These are phyloP conservation scores for Hedychridium roseum DNA, from an alignment of 2,888 invertebrate genomes.

Conservation along the genomic window DNA sequence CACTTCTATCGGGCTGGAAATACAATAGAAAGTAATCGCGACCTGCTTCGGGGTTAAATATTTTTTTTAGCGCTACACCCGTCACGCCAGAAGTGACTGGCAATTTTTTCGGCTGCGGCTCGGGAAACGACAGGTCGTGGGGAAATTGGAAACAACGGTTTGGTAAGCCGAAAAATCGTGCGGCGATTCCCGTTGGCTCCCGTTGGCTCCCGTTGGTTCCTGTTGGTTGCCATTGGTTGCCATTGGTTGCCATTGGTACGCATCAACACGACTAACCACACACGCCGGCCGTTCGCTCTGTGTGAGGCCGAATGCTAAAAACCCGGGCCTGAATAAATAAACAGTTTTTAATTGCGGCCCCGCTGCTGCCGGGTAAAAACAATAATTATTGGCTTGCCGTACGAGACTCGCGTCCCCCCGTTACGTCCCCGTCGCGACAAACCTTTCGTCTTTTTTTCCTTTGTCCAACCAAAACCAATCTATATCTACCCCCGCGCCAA, in stretches of 20 bases:
- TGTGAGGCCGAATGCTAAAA: conserved; percentile 55
- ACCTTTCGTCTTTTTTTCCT: conserved; percentile 28
- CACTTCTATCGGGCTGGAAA: too few species aligned
- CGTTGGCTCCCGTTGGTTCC: not conserved
- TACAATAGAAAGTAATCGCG: too few species aligned
- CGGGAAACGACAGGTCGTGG: conserved; percentile 28
- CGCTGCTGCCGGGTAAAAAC: conserved; percentile 59
- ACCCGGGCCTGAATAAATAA: conserved; percentile 62
- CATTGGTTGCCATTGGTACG: not conserved
- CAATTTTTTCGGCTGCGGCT: conserved; percentile 32
- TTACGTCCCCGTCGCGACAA: conserved; percentile 45
- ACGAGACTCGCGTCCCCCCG: conserved; percentile 43
- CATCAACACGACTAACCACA: conserved; percentile 3
- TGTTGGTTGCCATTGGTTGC: not conserved
- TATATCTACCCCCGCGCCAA: too few species aligned
- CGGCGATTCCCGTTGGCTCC: conserved; percentile 18
- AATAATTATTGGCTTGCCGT: conserved; percentile 61
- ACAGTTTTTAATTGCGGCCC: conserved; percentile 64
- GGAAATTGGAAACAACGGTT: conserved; percentile 48
- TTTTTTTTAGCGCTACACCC: conserved; percentile 16
- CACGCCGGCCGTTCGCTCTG: conserved; percentile 8
- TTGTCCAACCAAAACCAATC: not conserved
- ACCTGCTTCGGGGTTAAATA: too few species aligned
- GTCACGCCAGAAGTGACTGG: conserved; percentile 21
- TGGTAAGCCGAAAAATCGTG: conserved; percentile 48